These are phyloP conservation scores for Microdon myrmicae DNA, from an alignment of 2,888 invertebrate genomes.

Conservation along the genomic window DNA sequence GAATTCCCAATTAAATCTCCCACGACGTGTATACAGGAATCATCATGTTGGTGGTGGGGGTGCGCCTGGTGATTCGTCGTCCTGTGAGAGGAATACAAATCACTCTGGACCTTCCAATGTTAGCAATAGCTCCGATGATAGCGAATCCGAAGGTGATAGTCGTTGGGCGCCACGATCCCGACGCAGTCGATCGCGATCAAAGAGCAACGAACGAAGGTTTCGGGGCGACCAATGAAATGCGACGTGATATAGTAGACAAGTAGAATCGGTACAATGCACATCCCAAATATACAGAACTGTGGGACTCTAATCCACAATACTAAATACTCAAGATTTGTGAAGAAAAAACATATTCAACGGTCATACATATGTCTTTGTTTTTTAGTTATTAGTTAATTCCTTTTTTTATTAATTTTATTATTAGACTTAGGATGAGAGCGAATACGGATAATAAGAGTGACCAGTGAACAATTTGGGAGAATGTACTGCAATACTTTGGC, in stretches of 20 bases:
- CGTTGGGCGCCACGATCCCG: slow-evolving; percentile 55
- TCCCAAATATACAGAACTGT: slow-evolving; percentile 12
- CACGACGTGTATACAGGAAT: slow-evolving; percentile 39
- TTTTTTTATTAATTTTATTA: slow-evolving; percentile 17
- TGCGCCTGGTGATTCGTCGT: slow-evolving; percentile 34
- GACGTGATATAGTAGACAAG: slow-evolving; percentile 44
- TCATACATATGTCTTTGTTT: not conserved
- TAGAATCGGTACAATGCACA: slow-evolving; percentile 24
- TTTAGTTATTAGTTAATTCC: slow-evolving; percentile 38
- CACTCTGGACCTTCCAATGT: slow-evolving; percentile 27
- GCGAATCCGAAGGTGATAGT: slow-evolving; percentile 55
- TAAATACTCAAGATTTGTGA: slow-evolving; percentile 43
- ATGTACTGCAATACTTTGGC: too few relatives aligned
- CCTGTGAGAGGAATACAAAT: slow-evolving; percentile 40
- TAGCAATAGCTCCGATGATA: slow-evolving; percentile 56
- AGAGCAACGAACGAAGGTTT: slow-evolving; percentile 56
- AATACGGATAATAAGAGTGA: slow-evolving; percentile 12
- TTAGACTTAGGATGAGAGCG: slow-evolving; percentile 8
- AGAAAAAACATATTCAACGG: slow-evolving; percentile 51
- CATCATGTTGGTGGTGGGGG: slow-evolving; percentile 22
- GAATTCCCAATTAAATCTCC: slow-evolving; percentile 28
- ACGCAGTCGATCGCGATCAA: slow-evolving; percentile 56
- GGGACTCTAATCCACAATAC: slow-evolving; percentile 25
- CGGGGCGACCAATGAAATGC: slow-evolving; percentile 47
- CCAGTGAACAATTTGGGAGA: not conserved